Evolutionary conservation across 37 sponge, comb jelly and placozoan genomes (phyloP).

Genomic region (Mnemiopsis leidyi): DNA sequence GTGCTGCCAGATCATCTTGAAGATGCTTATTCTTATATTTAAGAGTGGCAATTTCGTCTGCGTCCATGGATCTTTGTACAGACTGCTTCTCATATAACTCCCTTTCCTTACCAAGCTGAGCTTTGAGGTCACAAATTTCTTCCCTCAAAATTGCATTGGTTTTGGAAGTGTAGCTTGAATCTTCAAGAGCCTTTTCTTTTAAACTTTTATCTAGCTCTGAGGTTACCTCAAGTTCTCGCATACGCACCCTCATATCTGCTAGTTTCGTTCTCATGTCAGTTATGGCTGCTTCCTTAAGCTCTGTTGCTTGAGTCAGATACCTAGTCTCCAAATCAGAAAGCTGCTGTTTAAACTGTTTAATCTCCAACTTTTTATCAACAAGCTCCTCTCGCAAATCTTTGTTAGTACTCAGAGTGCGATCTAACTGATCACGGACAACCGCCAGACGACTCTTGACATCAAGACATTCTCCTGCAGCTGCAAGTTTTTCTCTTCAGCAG

Average conservation of each 20-base stretch:
- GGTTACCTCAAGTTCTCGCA: constrained; percentile 57
- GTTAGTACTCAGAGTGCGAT: constrained; percentile 28
- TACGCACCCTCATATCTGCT: constrained; percentile 48
- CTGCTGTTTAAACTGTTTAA: constrained; percentile 48
- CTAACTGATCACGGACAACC: constrained; percentile 51
- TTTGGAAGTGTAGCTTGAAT: constrained; percentile 30
- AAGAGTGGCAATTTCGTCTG: constrained; percentile 43
- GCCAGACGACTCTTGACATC: constrained; percentile 22
- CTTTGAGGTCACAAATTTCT: constrained; percentile 51
- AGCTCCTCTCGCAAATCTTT: constrained; percentile 27
- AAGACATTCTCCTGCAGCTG: background rate
- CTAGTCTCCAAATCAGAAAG: constrained; percentile 13
- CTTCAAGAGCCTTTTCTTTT: constrained; percentile 64
- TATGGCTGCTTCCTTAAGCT: constrained; percentile 66
- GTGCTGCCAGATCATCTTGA: background rate
- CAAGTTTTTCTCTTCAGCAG: constrained; percentile 28
- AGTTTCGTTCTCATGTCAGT: constrained; percentile 62
- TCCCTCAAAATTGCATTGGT: constrained; percentile 37
- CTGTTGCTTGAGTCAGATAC: constrained; percentile 54
- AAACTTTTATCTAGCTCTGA: constrained; percentile 65
- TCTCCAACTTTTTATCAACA: constrained; percentile 40
- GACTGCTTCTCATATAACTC: constrained; percentile 40
- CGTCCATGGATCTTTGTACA: constrained; percentile 10
- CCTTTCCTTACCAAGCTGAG: constrained; percentile 42
- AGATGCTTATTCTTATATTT: constrained; percentile 2